phyloP scores from a whole-genome alignment of 2,797 vertebrate species.

The Numenius phaeopus region DNA sequence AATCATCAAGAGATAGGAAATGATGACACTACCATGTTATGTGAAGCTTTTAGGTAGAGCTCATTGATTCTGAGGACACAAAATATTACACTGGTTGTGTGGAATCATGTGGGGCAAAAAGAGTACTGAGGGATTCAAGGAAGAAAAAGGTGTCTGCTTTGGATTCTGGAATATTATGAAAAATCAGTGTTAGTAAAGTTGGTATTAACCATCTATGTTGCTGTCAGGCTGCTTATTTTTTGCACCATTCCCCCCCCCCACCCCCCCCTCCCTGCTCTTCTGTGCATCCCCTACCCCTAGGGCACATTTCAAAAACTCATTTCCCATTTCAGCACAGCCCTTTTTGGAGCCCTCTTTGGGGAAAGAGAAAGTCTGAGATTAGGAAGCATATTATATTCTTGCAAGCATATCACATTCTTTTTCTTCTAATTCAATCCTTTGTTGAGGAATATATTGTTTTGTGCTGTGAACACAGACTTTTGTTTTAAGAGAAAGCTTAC shows the following conservation, averaged over 20 bases:
- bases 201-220: neutral
- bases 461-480: fast-evolving
- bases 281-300: neutral
- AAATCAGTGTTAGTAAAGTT: neutral
- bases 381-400: neutral
- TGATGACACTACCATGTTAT: neutral
- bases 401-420: neutral
- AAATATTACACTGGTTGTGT: neutral
- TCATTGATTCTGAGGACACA: neutral
- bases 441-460: neutral
- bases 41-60: neutral
- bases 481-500: neutral
- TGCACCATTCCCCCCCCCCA: fast-evolving
- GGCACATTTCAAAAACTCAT: fast-evolving
- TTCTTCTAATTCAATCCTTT: neutral
- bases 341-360: neutral
- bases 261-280: neutral
- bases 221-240: neutral
- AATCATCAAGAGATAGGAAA: neutral
- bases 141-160: neutral
- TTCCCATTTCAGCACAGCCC: neutral
- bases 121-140: neutral
- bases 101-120: neutral
- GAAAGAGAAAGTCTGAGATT: neutral
- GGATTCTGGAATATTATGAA: neutral